A percentile compares a stretch with the other conserved stretches of the same genome.
Conservation (phyloP, 2,888 invertebrate species). For the Cerastis leucographa region DNA sequence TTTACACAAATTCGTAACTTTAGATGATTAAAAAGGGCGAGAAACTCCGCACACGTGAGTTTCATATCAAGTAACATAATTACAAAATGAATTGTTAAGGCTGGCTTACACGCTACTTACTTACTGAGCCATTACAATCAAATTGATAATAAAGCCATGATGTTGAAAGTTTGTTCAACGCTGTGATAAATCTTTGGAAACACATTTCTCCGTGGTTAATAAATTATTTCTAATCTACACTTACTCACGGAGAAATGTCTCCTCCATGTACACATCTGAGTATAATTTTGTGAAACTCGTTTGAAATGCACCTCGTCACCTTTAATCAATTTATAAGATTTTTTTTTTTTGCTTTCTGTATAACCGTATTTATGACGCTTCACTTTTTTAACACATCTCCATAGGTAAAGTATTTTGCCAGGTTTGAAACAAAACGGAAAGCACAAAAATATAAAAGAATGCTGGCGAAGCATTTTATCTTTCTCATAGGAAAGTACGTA, state of each 20-base stretch:
- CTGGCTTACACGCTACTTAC: constrained; percentile 41
- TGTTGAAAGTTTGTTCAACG: constrained; percentile 14
- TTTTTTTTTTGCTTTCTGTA: neutral
- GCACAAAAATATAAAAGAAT: constrained; percentile 33
- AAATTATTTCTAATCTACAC: constrained; percentile 7
- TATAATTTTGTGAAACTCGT: constrained; percentile 13
- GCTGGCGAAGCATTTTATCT: constrained; percentile 51
- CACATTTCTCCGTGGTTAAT: neutral
- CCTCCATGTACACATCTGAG: neutral
- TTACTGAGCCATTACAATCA: constrained; percentile 31
- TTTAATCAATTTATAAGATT: neutral
- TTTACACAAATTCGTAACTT: constrained; percentile 62
- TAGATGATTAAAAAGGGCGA: constrained; percentile 53
- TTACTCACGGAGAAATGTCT: neutral
- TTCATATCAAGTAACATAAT: constrained; percentile 50
- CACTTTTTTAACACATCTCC: neutral
- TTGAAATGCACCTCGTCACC: neutral
- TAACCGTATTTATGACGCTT: neutral
- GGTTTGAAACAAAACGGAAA: constrained; percentile 23
- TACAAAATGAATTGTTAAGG: constrained; percentile 46
- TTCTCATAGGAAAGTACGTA: constrained; percentile 37
- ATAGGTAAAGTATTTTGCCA: constrained; percentile 13
- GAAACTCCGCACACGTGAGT: constrained; percentile 40
- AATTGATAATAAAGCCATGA: constrained; percentile 25
- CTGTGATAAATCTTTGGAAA: neutral